Evolutionary conservation across 2,888 invertebrate genomes (phyloP), one percentile per base, ranked within the genome.

Genomic region (Xylota segnis): DNA sequence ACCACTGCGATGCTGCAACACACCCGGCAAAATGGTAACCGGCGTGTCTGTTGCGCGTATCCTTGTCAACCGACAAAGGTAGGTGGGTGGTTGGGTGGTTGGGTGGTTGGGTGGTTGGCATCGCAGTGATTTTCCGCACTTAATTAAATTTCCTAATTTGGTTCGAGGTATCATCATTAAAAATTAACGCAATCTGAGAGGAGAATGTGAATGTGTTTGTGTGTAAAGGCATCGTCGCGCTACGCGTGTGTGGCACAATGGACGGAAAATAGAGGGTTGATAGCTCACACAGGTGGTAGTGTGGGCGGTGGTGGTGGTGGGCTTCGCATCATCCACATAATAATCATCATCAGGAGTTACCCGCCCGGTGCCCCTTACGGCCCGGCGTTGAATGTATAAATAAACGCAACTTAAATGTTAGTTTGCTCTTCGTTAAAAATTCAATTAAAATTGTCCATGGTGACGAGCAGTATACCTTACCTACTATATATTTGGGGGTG

Each of bases 401-500:
- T 81, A 71, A 82, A 66, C 72, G 59, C 66, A 76, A 74, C 82
- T 86, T 76, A 86, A 86, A 76, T 76, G 86, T 86, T 86, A 86
- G 86, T 86, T 86, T 77, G 82, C 72, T 83, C 87, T 88, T 88
- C 88, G 88, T 89, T 88, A 88, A 88, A 88, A 88, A 89, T 89
- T 88, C 89, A 89, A 89, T 89, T 89, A 89, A 89, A 89, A 87
- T 83, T 59, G 68, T 83, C 87, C 83, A 76, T 86, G 61, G 83
- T 81, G 86, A 76, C 59, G 77, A 58, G 58, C n/a, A 32, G 29
- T 45, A 27, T n/a, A 23, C 23, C 23, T 23, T 23, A 23, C 23
- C 1, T 23, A 23, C 2, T 23, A 23, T 23, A 10, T 37, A 37
- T 12, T 9, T 7, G 40, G n/a, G 16, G 58, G 37, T 47, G 16